These are phyloP conservation scores for Zaprionus ghesquierei DNA, from an alignment of 1,140 invertebrate genomes.

Conservation along the genomic window DNA sequence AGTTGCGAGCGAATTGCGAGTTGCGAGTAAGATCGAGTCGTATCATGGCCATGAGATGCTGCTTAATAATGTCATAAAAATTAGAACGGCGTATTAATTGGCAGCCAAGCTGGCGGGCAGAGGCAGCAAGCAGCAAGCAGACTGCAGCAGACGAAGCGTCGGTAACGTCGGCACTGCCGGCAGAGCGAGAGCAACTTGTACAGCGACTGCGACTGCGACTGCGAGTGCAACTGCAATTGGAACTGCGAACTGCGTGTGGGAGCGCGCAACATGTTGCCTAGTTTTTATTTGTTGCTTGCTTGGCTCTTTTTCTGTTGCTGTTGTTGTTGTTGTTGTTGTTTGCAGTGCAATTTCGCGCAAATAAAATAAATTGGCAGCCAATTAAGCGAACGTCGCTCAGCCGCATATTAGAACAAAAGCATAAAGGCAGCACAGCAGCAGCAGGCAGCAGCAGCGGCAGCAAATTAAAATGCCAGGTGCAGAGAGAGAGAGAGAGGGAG, in stretches of 20 bases:
- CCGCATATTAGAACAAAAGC: constrained; percentile 75
- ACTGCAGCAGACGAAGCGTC: constrained; percentile 1
- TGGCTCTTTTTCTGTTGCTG: constrained; percentile 16
- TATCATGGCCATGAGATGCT: constrained; percentile 61
- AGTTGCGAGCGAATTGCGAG: constrained; percentile 19
- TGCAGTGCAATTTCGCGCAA: constrained; percentile 75
- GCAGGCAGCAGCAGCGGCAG: too few species aligned
- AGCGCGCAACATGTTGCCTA: constrained; percentile 77
- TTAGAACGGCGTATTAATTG: constrained; percentile 81
- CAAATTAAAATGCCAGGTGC: constrained; percentile 71
- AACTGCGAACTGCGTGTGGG: constrained; percentile 71
- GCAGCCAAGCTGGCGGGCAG: constrained; percentile 30
- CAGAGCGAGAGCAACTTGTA: neutral
- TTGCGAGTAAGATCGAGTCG: neutral
- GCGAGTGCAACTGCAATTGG: constrained; percentile 35
- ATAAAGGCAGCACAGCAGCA: constrained; percentile 73
- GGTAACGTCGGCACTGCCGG: neutral
- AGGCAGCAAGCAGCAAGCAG: constrained; percentile 23
- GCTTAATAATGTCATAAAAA: constrained; percentile 81
- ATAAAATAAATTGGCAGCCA: constrained; percentile 81
- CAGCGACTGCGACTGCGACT: constrained; percentile 4
- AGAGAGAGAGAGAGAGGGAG: neutral
- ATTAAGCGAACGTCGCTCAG: constrained; percentile 67
- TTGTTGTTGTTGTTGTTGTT: constrained; percentile 37
- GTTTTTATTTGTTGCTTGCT: constrained; percentile 38